Base-by-base conservation (phyloP, 2,797 vertebrate species). In the Chaetodon trifasciatus region DNA sequence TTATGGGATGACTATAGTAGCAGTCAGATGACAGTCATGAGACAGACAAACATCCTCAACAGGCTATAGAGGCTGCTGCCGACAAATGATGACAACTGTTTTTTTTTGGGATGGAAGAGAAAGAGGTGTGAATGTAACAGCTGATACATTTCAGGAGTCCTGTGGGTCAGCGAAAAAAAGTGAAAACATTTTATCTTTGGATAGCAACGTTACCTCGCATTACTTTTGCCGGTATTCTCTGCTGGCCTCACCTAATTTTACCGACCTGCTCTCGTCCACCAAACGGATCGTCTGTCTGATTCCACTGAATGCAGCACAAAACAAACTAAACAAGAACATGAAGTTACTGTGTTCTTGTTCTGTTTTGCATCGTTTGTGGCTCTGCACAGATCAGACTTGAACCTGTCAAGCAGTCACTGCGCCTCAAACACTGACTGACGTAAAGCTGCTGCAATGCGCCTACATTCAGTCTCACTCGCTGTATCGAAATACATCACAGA, bases 401-500 rank as follows among this genome's bases (percentile, higher is more conserved):
- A 70, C 52, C 24, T 68, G 74, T 81, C 78, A 82, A 63, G 56
- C 1, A 39, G 17, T 47, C 50, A 21, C 57, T n/a, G 47, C 16
- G 66, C 53, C 55, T 83, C 66, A 39, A 74, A 78, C 24, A 64
- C 44, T 37, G 75, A 76, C 74, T 85, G 79, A 87, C 23, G 77
- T 70, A 84, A 88, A 82, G 66, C 64, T 79, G 77, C 68, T 90
- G 84, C 89, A 90, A 79, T 79, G 76, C 61, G 10, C 69, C 44
- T n/a, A 19, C 65, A 66, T 69, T 70, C 56, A 62, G 39, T 56
- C 62, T 17, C 53, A 40, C 47, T 63, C 21, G 5, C 47, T 49
- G 78, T 56, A 55, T 73, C 17, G 67, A 81, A 77, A 72, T 62
- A 23, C 24, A 68, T 69, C 56, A 58, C 49, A 62, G 55, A 75